Conservation (phyloP, 2,113 vertebrate genomes). For the Emydura subglobosa region DNA sequence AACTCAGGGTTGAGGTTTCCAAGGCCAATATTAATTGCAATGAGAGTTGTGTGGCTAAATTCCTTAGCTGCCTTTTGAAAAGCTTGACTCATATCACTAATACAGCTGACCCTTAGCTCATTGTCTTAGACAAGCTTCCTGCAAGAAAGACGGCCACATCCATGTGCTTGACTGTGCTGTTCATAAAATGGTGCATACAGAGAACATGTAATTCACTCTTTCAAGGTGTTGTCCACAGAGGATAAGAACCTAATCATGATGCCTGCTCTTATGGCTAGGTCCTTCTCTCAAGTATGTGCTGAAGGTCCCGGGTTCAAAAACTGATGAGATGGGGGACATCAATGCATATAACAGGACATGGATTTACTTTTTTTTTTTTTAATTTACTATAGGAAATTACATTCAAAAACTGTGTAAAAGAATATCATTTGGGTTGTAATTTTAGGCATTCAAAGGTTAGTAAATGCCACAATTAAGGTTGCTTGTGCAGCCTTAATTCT, state of each 20-base stretch:
- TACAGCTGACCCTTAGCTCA: background rate
- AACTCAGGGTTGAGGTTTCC: background rate
- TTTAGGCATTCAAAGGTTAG: background rate
- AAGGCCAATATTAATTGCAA: background rate
- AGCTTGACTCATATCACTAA: background rate
- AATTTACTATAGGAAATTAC: background rate
- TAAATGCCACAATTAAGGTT: background rate
- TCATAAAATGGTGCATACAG: background rate
- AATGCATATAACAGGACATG: background rate
- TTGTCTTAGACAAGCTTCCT: background rate
- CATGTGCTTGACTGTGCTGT: background rate
- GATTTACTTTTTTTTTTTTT: background rate
- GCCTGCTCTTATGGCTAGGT: background rate
- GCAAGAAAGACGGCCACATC: background rate
- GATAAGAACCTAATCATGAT: background rate
- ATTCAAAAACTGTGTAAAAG: background rate
- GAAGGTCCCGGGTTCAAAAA: background rate
- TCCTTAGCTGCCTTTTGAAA: background rate
- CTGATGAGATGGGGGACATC: background rate
- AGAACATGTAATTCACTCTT: background rate
- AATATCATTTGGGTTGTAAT: background rate
- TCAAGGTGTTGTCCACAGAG: background rate
- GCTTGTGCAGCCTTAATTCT: background rate
- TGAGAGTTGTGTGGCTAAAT: background rate
- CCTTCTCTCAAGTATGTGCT: background rate